Evolutionary conservation across 2,888 invertebrate genomes (phyloP).

Genomic region (Herminia tarsipennalis): DNA sequence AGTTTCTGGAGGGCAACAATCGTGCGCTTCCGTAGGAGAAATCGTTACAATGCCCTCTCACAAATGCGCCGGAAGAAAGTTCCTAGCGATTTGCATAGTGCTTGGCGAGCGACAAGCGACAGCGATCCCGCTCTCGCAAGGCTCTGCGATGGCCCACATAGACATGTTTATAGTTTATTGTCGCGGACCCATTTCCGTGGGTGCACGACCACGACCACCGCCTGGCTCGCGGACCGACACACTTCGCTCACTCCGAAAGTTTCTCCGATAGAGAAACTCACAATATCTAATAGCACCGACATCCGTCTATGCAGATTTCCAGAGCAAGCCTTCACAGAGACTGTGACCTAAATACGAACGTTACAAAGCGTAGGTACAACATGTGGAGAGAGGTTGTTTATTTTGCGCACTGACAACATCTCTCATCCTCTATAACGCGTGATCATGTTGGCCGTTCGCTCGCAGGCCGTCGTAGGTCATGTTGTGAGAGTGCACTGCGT

Average conservation of each 20-base stretch:
- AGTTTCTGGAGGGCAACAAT: conserved; percentile 58
- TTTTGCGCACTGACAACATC: conserved; percentile 49
- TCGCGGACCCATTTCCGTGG: conserved; percentile 80
- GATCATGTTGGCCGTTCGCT: conserved; percentile 17
- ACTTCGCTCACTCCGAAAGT: conserved; percentile 81
- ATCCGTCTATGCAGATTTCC: conserved; percentile 85
- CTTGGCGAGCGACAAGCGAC: conserved; percentile 49
- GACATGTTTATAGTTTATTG: conserved; percentile 79
- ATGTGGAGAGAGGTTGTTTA: conserved; percentile 60
- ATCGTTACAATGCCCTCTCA: conserved; percentile 77
- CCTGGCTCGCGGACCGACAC: conserved; percentile 69
- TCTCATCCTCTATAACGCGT: conserved; percentile 23
- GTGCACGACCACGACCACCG: conserved; percentile 69
- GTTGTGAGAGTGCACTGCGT: conserved; percentile 19
- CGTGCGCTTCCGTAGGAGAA: conserved; percentile 67
- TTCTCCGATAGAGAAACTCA: conserved; percentile 83
- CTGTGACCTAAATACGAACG: conserved; percentile 74
- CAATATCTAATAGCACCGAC: conserved; percentile 81
- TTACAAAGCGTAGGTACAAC: conserved; percentile 55
- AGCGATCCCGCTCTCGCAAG: conserved; percentile 58
- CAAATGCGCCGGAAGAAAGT: conserved; percentile 79
- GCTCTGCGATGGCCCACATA: conserved; percentile 75
- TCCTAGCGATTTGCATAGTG: conserved; percentile 80
- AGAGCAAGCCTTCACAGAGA: conserved; percentile 76
- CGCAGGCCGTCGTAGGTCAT: conserved; percentile 26